phyloP scores from a whole-genome alignment of 1,140 invertebrate species.

The Zaprionus africanus region DNA sequence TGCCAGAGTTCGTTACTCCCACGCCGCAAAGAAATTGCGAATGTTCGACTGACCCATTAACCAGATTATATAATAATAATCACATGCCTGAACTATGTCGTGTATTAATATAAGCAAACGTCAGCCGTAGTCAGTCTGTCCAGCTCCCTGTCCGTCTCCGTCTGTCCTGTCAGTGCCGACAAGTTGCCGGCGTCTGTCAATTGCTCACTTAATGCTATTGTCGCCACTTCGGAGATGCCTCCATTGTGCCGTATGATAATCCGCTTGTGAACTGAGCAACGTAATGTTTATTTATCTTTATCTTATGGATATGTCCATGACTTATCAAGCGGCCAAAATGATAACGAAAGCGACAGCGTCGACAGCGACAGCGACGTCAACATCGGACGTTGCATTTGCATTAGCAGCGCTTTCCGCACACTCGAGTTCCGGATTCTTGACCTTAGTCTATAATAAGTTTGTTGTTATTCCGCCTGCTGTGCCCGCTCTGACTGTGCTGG shows the following conservation, averaged over 20 bases:
- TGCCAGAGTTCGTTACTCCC: conserved; percentile 36
- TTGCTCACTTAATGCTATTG: conserved; percentile 68
- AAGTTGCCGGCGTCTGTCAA: conserved; percentile 51
- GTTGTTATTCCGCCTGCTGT: conserved; percentile 22
- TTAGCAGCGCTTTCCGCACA: conserved; percentile 63
- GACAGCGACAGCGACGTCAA: conserved; percentile 34
- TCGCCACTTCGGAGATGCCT: conserved; percentile 43
- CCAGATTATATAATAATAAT: conserved; percentile 28
- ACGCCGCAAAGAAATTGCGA: conserved; percentile 2
- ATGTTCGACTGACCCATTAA: conserved; percentile 71
- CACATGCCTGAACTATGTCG: conserved; percentile 14
- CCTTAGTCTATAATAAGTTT: conserved; percentile 78
- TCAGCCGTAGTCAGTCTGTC: conserved; percentile 19
- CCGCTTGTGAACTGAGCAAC: conserved; percentile 47
- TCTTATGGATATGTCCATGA: conserved; percentile 79
- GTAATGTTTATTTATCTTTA: conserved; percentile 52
- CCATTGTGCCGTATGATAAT: conserved; percentile 59
- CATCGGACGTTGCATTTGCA: conserved; percentile 66
- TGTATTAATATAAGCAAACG: conserved; percentile 10
- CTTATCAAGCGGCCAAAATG: conserved; percentile 78
- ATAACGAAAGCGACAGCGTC: conserved; percentile 57
- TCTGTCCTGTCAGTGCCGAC: neutral
- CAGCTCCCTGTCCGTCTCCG: neutral
- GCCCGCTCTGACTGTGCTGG: neutral
- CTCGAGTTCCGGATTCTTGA: conserved; percentile 78